Percentiles rank a stretch among this genome's conserved stretches.
Evolutionary conservation across 2,797 vertebrate species (phyloP).

Genomic region (Typhlichthys eigenmanni): DNA sequence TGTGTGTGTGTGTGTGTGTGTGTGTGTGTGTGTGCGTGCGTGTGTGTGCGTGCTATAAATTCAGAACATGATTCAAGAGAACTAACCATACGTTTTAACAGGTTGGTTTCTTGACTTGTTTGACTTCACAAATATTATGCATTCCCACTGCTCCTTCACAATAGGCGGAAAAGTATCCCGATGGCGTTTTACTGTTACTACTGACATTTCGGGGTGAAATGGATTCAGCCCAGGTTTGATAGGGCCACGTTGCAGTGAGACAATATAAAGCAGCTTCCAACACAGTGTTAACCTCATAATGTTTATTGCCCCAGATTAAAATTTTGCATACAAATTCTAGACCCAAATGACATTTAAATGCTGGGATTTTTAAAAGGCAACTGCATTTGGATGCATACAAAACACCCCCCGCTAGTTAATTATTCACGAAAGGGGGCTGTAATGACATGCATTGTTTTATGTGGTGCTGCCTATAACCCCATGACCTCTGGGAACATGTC

Average conservation of each 20-base stretch:
- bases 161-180: conserved; percentile 6
- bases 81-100: conserved; percentile 33
- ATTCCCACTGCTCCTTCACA: conserved; percentile 33
- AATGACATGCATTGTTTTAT: conserved; percentile 74
- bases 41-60: not conserved
- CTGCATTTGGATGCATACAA: conserved; percentile 70
- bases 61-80: too few species aligned
- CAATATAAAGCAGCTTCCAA: conserved; percentile 18
- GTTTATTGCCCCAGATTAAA: conserved; percentile 65
- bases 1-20: conserved; percentile 5
- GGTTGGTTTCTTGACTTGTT: conserved; percentile 34
- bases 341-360: conserved; percentile 79
- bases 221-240: conserved; percentile 40
- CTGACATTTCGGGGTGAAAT: conserved; percentile 56
- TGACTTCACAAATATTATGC: conserved; percentile 55
- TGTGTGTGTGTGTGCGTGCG: not conserved
- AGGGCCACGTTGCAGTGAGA: conserved; percentile 20
- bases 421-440: conserved; percentile 64
- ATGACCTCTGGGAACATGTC: conserved; percentile 72
- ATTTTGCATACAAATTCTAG: conserved; percentile 66
- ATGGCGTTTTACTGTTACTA: conserved; percentile 39
- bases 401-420: conserved; percentile 72
- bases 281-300: conserved; percentile 59
- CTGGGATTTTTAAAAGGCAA: conserved; percentile 61
- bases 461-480: conserved; percentile 41